Base-by-base conservation (phyloP, 1,140 invertebrate species). In the Drosophila saltans region DNA sequence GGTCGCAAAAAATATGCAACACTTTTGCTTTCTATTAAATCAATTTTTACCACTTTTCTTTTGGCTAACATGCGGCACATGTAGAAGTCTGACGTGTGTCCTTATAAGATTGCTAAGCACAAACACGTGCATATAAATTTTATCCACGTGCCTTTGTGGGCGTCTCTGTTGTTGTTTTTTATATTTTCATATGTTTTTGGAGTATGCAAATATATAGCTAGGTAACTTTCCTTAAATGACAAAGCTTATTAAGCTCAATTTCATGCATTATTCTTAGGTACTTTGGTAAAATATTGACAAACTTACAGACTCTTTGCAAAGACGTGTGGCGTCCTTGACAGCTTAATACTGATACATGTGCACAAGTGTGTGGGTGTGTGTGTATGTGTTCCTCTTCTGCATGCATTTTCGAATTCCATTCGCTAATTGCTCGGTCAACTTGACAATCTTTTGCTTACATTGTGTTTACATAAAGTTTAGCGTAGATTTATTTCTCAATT, bases 1-100 rank as follows among this genome's bases (percentile, higher is more conserved):
- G 80, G 83, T 80, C 83, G 83, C 56, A 3, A 11, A 36, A 72
- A 72, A 65, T 75, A 69, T 60, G 78, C 71, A 72, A 61, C 60
- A 33, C 6, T 67, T 55, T 11, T 39, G 36, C 6, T 60, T n/a
- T 33, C 28, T 24, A 33, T 43, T 45, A 16, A 36, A 63, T 1
- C 10, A 21, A 7, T 26, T 45, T 1, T 45, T 2, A 21, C 8
- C 3, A 10, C 4, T 26, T 52, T 52, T 8, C n/a, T 10, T 11
- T 41, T 10, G 2, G 28, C 28, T 30, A 30, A 30, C 40, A 11
- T 3, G 3, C 11, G 41, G 11, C 41, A 43, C 11, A 43, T 43
- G 41, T 3, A 43, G 3, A 43, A 3, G 41, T 5, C 0, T 43
- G 11, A 24, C 10, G 39, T 66, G n/a, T 1, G 30, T 26, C 30